Percentiles rank a stretch among this genome's conserved stretches.
Evolutionary conservation across 2,113 vertebrate species (phyloP).

Genomic region (Cyanoramphus novaezelandiae): DNA sequence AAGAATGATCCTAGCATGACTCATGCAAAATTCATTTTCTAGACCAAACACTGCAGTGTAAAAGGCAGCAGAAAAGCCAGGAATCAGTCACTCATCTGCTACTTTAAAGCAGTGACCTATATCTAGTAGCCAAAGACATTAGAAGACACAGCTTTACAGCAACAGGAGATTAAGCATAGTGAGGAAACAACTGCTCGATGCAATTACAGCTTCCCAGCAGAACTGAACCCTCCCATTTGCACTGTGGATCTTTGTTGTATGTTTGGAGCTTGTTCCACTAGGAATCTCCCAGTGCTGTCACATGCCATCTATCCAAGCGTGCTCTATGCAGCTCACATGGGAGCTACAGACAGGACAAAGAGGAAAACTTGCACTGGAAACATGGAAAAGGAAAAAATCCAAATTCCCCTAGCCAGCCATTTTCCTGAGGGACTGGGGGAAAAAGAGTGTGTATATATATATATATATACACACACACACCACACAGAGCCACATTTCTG

Average conservation of each 20-base stretch:
- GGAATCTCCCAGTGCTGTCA: not conserved
- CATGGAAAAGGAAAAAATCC: not conserved
- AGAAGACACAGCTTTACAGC: constrained; percentile 17
- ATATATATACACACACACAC: not conserved
- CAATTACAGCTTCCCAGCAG: constrained; percentile 7
- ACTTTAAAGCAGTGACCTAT: constrained; percentile 51
- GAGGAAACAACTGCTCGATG: not conserved
- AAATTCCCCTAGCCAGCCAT: not conserved
- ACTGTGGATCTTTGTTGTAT: not conserved
- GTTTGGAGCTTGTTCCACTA: not conserved
- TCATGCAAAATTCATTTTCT: not conserved
- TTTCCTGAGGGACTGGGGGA: not conserved
- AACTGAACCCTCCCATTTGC: constrained; percentile 6
- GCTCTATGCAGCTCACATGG: not conserved
- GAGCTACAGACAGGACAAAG: not conserved
- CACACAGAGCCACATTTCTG: not conserved
- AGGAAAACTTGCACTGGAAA: not conserved
- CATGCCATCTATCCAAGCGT: not conserved
- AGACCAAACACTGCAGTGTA: not conserved
- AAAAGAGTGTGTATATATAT: not conserved
- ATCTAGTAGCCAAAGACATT: not conserved
- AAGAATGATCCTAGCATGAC: not conserved
- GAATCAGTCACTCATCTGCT: not conserved
- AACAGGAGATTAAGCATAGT: constrained; percentile 1
- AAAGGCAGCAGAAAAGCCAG: not conserved